Conservation (phyloP, 2,113 vertebrate genomes). For the Entomyzon cyanotis region DNA sequence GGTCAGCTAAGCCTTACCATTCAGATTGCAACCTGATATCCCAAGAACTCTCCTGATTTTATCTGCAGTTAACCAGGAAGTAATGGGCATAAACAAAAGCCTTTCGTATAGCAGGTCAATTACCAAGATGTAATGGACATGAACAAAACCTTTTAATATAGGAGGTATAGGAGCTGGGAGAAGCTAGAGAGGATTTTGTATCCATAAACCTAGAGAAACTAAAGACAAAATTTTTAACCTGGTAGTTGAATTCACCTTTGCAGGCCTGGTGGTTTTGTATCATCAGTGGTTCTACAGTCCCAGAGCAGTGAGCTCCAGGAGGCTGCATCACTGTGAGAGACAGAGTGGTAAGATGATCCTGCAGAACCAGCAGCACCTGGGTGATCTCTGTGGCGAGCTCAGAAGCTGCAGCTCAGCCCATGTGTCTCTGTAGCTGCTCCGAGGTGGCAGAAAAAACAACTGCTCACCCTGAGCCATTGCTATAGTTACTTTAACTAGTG, state of each 20-base stretch:
- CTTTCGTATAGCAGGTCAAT: background rate
- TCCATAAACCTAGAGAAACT: background rate
- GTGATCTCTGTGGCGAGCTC: background rate
- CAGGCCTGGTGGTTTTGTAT: background rate
- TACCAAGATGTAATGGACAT: background rate
- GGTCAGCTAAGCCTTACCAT: background rate
- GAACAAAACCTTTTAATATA: background rate
- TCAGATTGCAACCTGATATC: background rate
- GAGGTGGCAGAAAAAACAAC: background rate
- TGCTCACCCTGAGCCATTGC: background rate
- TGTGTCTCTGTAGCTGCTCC: fast-evolving
- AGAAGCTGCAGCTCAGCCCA: background rate
- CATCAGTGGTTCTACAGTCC: background rate
- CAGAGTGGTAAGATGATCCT: background rate
- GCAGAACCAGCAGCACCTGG: background rate
- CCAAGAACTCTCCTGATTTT: background rate
- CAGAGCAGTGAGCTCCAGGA: background rate
- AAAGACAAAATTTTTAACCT: background rate
- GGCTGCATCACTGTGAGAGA: background rate
- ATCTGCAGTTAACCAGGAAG: background rate
- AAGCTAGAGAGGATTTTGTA: background rate
- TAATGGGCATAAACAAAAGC: background rate
- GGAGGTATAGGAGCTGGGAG: background rate
- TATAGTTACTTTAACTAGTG: background rate
- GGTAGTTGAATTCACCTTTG: background rate